These are phyloP conservation scores for Ceuthmochares aereus DNA, from an alignment of 2,113 vertebrate species.

Conservation along the genomic window DNA sequence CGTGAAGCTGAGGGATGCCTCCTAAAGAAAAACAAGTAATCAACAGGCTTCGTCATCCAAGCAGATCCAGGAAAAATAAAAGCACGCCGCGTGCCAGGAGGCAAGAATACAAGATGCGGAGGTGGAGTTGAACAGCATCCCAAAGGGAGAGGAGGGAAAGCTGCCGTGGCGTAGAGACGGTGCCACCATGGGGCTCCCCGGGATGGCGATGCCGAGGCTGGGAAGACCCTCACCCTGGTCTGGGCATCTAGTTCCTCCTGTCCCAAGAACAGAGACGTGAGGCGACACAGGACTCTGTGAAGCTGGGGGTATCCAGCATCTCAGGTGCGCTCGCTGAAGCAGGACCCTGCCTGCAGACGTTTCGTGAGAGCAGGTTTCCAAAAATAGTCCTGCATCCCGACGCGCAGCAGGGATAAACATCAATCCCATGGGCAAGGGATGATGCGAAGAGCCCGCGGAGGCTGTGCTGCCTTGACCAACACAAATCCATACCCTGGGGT, in stretches of 20 bases:
- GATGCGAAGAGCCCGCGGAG: neutral
- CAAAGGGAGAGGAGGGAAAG: conserved; percentile 58
- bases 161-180: neutral
- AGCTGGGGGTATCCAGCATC: neutral
- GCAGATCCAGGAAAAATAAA: conserved; percentile 68
- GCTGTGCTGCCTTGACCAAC: accelerated
- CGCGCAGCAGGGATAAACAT: accelerated
- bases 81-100: conserved; percentile 57
- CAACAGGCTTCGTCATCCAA: conserved; percentile 63
- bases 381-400: accelerated
- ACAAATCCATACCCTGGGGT: neutral
- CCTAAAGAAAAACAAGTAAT: conserved; percentile 44
- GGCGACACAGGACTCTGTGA: accelerated
- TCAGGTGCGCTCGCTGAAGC: neutral
- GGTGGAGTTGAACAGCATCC: conserved; percentile 71
- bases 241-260: neutral
- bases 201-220: neutral
- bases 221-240: neutral
- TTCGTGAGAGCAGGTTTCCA: neutral
- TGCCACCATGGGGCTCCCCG: neutral
- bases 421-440: neutral
- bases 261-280: accelerated
- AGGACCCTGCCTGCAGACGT: neutral
- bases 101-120: conserved; percentile 67
- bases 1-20: conserved; percentile 31